These are phyloP conservation scores for Mallotus villosus DNA, from an alignment of 2,797 vertebrate species.

Conservation along the genomic window DNA sequence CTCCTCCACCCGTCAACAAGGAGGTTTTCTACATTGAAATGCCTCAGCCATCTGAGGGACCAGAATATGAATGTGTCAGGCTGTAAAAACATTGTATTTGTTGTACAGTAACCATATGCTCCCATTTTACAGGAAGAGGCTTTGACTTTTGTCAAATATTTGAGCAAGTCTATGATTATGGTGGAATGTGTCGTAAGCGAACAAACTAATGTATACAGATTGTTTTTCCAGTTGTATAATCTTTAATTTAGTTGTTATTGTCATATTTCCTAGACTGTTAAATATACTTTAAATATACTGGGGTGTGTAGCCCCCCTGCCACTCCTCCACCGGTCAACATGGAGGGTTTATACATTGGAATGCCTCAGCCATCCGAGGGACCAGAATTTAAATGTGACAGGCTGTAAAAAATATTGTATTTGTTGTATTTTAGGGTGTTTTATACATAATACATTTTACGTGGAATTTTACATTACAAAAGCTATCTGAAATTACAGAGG, in stretches of 20 bases:
- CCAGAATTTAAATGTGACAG: conserved; percentile 76
- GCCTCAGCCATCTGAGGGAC: conserved; percentile 52
- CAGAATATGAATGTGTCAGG: conserved; percentile 76
- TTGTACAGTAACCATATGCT: conserved; percentile 1
- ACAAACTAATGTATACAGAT: background rate
- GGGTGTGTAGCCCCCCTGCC: conserved; percentile 49
- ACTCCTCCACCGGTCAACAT: conserved; percentile 54
- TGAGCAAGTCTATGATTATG: background rate
- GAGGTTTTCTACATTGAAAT: conserved; percentile 61
- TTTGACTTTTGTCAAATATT: background rate
- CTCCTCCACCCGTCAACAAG: conserved; percentile 54
- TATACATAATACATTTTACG: conserved; percentile 2
- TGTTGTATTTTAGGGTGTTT: conserved; percentile 12
- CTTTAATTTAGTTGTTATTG: background rate
- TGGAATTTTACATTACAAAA: background rate
- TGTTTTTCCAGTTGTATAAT: background rate
- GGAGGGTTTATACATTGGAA: conserved; percentile 60
- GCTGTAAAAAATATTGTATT: conserved; percentile 48
- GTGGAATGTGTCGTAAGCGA: background rate
- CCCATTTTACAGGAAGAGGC: background rate
- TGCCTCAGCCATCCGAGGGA: conserved; percentile 52
- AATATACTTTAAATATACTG: background rate
- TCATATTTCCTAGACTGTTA: too few relatives aligned
- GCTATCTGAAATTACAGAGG: background rate
- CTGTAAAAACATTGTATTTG: conserved; percentile 47